Percentiles rank a stretch among this genome's conserved stretches.
These are phyloP conservation scores for Zingel zingel DNA, from an alignment of 2,113 vertebrate species.

Conservation along the genomic window DNA sequence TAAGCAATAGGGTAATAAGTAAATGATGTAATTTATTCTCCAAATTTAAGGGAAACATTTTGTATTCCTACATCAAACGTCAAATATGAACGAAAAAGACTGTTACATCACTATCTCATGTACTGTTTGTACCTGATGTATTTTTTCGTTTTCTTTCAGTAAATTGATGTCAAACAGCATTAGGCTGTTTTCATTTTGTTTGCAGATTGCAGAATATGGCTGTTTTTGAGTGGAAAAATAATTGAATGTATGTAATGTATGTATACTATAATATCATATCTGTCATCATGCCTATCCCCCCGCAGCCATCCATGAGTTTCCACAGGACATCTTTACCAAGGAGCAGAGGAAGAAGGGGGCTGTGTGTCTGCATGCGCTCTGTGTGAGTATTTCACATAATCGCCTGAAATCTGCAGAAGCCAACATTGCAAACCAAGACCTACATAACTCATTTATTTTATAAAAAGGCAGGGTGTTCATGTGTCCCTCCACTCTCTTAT, in stretches of 20 bases:
- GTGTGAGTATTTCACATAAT: constrained; percentile 76
- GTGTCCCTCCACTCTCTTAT: background rate
- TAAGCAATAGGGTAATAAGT: background rate
- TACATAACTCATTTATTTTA: background rate
- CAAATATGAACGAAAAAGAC: background rate
- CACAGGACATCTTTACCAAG: constrained; percentile 85
- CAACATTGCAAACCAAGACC: background rate
- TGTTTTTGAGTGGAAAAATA: background rate
- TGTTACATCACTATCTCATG: background rate
- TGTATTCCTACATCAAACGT: background rate
- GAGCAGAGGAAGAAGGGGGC: constrained; percentile 83
- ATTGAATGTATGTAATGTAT: background rate
- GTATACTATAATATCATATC: no score
- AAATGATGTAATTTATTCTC: background rate
- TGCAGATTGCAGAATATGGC: background rate
- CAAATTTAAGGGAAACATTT: background rate
- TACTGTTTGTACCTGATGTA: background rate
- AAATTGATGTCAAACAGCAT: background rate
- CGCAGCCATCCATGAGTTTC: constrained; percentile 86
- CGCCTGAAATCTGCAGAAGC: background rate
- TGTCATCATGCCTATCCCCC: background rate
- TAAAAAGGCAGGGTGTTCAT: background rate
- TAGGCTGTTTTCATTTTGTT: background rate
- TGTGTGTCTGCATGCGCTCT: constrained; percentile 82
- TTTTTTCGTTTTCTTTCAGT: no score